These are phyloP conservation scores for Rhadina sibilatrix DNA, from an alignment of 2,113 vertebrate genomes.

Conservation along the genomic window DNA sequence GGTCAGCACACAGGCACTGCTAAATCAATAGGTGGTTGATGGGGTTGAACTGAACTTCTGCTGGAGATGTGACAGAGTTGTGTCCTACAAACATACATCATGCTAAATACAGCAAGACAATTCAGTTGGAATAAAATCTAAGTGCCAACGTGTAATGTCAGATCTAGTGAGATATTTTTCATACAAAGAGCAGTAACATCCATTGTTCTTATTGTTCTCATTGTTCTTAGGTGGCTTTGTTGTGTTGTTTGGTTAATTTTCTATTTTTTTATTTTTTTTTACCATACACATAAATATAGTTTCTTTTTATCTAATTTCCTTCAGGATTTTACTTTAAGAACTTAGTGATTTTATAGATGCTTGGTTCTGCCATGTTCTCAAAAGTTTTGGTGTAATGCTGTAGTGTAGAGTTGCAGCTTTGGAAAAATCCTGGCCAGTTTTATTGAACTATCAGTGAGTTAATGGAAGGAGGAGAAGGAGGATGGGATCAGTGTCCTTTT, in stretches of 20 bases:
- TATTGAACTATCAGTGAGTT: slow-evolving; percentile 22
- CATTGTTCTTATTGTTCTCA: no score
- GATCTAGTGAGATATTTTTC: neutral
- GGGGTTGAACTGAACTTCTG: neutral
- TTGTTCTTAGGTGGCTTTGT: neutral
- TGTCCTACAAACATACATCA: neutral
- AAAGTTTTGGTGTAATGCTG: neutral
- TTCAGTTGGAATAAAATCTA: neutral
- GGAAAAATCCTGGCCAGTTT: neutral
- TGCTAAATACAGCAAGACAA: neutral
- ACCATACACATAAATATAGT: neutral
- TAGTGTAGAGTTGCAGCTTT: neutral
- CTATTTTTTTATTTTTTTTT: neutral
- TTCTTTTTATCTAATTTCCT: neutral
- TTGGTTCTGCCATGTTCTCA: neutral
- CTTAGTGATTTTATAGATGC: neutral
- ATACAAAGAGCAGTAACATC: neutral
- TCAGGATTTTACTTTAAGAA: neutral
- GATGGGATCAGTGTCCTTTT: neutral
- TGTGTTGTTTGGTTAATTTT: neutral
- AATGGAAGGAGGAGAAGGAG: neutral
- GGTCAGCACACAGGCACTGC: neutral
- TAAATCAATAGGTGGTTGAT: neutral
- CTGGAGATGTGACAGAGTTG: neutral
- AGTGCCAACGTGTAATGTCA: neutral